phyloP scores from a whole-genome alignment of 2,797 vertebrate genomes.

The Hippocampus kuda region DNA sequence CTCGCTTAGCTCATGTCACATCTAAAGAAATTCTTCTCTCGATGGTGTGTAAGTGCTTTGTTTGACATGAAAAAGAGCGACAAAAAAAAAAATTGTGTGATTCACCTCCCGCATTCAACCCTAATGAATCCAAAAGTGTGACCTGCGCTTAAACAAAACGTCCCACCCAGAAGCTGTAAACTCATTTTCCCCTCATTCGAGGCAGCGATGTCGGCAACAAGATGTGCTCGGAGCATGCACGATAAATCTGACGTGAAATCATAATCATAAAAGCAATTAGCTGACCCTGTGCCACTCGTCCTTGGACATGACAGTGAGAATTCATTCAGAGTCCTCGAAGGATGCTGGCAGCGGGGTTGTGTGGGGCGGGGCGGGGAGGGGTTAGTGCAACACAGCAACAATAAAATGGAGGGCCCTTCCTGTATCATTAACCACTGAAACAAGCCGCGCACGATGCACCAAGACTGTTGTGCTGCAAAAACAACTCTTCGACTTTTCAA shows the following conservation, averaged over 20 bases:
- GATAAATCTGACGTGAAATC: conserved; percentile 79
- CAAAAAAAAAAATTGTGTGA: conserved; percentile 61
- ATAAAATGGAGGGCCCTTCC: conserved; percentile 70
- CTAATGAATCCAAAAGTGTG: conserved; percentile 69
- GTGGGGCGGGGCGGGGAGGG: conserved; percentile 38
- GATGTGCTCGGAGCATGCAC: conserved; percentile 71
- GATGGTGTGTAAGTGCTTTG: conserved; percentile 40
- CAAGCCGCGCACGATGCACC: conserved; percentile 55
- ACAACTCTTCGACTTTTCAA: conserved; percentile 22
- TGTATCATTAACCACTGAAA: conserved; percentile 71
- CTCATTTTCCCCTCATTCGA: conserved; percentile 60
- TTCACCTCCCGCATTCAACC: conserved; percentile 56
- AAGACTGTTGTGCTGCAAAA: conserved; percentile 33
- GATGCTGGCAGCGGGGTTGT: conserved; percentile 53
- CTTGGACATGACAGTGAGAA: conserved; percentile 76
- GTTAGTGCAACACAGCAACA: conserved; percentile 72
- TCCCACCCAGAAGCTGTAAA: conserved; percentile 67
- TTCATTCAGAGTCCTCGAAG: conserved; percentile 72
- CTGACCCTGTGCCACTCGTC: conserved; percentile 75
- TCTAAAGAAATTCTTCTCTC: conserved; percentile 36
- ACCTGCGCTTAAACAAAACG: conserved; percentile 67
- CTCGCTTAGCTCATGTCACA: conserved; percentile 50
- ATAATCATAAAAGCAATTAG: conserved; percentile 83
- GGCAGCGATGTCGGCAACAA: conserved; percentile 66
- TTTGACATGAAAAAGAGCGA: conserved; percentile 41